phyloP scores from a whole-genome alignment of 1,140 invertebrate species.

The Ceratina calcarata region DNA sequence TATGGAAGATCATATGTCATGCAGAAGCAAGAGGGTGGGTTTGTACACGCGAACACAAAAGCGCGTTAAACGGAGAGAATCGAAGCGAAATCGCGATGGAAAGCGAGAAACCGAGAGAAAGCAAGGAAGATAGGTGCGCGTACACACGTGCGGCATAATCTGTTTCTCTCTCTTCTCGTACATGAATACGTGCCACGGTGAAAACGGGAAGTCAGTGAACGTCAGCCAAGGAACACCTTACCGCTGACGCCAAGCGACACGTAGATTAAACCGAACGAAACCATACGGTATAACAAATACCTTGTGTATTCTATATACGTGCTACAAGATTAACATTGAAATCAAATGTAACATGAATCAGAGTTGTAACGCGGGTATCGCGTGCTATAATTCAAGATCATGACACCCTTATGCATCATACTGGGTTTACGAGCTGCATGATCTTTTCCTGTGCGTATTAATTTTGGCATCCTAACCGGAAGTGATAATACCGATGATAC shows the following conservation, averaged over 20 bases:
- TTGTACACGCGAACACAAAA: conserved; percentile 55
- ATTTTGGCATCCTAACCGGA: conserved; percentile 47
- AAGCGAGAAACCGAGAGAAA: conserved; percentile 7
- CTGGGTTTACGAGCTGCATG: no score
- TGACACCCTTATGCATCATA: no score
- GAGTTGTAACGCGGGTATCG: no score
- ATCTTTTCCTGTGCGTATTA: no score
- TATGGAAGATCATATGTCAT: conserved; percentile 77
- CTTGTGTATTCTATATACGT: background rate
- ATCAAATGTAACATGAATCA: conserved; percentile 55
- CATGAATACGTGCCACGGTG: no score
- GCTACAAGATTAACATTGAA: no score
- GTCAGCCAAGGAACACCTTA: no score
- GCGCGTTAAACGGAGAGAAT: conserved; percentile 20
- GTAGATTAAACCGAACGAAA: background rate
- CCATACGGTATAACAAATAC: background rate
- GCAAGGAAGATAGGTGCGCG: background rate
- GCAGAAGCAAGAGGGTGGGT: conserved; percentile 55
- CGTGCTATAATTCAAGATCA: no score
- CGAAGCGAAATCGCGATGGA: background rate
- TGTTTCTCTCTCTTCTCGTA: no score
- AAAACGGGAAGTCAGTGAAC: no score
- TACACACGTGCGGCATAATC: no score
- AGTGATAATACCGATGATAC: conserved; percentile 58
- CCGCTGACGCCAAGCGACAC: no score